A percentile compares a stretch with the other conserved stretches of the same genome.
Evolutionary conservation across 2,113 vertebrate species (phyloP).

Genomic region (Burhinus bistriatus): DNA sequence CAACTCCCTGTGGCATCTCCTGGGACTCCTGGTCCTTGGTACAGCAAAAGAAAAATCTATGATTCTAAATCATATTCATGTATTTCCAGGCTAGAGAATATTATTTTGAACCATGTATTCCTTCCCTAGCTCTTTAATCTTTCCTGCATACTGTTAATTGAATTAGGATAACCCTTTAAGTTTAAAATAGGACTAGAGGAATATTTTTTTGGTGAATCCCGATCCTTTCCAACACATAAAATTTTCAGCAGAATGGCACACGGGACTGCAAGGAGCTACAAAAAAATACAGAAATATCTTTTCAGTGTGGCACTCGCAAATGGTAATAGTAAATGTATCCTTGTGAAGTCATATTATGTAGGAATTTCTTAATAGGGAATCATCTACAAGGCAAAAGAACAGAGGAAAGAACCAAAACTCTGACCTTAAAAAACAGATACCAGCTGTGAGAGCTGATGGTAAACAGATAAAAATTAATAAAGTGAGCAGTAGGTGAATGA

Average conservation of each 20-base stretch:
- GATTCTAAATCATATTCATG: neutral
- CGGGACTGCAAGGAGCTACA: neutral
- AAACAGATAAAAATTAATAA: slow-evolving; percentile 20
- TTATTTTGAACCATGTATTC: neutral
- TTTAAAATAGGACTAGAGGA: neutral
- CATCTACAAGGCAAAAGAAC: neutral
- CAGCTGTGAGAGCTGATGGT: neutral
- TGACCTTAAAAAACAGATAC: neutral
- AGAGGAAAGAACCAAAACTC: neutral
- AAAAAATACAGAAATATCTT: neutral
- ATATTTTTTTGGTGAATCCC: neutral
- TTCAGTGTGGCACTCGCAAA: neutral
- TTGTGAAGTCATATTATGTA: neutral
- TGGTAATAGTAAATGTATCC: neutral
- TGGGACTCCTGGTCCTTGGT: neutral
- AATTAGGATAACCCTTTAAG: neutral
- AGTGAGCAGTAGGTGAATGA: neutral
- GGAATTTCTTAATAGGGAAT: neutral
- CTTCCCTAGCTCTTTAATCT: neutral
- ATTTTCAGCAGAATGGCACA: neutral
- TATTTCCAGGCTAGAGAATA: neutral
- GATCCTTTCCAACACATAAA: neutral
- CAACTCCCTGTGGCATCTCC: neutral
- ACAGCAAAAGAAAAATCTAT: neutral
- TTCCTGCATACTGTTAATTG: neutral